A percentile compares a stretch with the other conserved stretches of the same genome.
Evolutionary conservation across 1,140 invertebrate genomes (phyloP).

Genomic region (Penaeus japonicus): DNA sequence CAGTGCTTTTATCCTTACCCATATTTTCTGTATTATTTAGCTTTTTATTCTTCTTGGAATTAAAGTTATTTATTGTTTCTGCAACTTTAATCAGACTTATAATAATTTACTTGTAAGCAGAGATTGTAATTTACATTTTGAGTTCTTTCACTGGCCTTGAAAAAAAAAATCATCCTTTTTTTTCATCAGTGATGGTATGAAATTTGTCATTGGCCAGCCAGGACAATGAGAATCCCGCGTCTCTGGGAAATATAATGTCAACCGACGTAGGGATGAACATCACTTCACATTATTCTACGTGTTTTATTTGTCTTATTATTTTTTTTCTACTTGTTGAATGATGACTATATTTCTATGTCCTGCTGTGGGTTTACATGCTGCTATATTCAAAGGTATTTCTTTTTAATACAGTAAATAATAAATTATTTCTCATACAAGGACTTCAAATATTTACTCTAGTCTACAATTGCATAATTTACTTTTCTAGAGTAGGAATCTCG

Average conservation of each 20-base stretch:
- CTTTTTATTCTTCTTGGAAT: neutral
- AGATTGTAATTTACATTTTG: too few species aligned
- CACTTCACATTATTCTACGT: neutral
- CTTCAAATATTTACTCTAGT: slow-evolving; percentile 1
- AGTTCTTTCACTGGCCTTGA: neutral
- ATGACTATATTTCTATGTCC: slow-evolving; percentile 20
- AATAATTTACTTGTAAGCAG: too few species aligned
- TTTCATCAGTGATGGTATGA: neutral
- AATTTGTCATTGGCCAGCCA: neutral
- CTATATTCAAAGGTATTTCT: neutral
- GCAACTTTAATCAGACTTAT: too few species aligned
- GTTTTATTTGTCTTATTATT: neutral
- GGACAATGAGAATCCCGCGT: too few species aligned
- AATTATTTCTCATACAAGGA: neutral
- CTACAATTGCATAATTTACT: slow-evolving; percentile 16
- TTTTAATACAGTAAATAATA: neutral
- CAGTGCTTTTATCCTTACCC: neutral
- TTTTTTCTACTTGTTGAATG: neutral
- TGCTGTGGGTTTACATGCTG: neutral
- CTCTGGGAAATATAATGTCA: too few species aligned
- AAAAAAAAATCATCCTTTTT: too few species aligned
- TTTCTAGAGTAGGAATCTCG: slow-evolving; percentile 9
- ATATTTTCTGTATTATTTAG: neutral
- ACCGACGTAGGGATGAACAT: too few species aligned
- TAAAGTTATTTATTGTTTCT: too few species aligned